Evolutionary conservation across 2,888 invertebrate genomes (phyloP).

Genomic region (Anaspis maculata): DNA sequence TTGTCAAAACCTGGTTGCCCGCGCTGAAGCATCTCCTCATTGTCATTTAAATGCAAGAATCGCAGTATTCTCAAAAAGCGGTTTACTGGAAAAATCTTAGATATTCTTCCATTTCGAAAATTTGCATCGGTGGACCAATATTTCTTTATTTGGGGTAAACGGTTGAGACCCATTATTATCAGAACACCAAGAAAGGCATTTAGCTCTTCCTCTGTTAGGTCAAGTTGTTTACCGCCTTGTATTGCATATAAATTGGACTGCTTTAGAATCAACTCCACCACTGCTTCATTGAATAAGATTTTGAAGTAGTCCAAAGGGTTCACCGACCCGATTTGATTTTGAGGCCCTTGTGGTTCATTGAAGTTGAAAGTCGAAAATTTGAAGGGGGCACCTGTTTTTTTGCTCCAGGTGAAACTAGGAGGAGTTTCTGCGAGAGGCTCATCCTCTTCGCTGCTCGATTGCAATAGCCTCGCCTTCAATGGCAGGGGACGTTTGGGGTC

Average conservation of each 20-base stretch:
- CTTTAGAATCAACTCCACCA: too few species aligned
- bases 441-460: too few species aligned
- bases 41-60: conserved; percentile 6
- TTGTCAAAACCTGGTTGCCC: conserved; percentile 5
- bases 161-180: not conserved
- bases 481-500: too few species aligned
- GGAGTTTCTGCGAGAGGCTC: too few species aligned
- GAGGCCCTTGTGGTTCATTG: too few species aligned
- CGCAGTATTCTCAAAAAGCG: conserved; percentile 2
- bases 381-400: too few species aligned
- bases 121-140: conserved; percentile 3
- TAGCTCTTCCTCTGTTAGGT: not conserved
- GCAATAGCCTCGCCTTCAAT: too few species aligned
- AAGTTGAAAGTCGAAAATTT: too few species aligned
- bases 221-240: not conserved
- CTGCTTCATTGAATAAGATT: too few species aligned
- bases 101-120: not conserved
- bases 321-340: too few species aligned
- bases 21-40: conserved; percentile 2
- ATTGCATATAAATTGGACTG: not conserved
- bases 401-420: too few species aligned
- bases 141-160: not conserved
- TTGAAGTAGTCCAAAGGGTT: too few species aligned
- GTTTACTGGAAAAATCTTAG: not conserved
- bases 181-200: not conserved